phyloP scores from a whole-genome alignment of 2,888 invertebrate genomes.

The Zelleria hepariella region DNA sequence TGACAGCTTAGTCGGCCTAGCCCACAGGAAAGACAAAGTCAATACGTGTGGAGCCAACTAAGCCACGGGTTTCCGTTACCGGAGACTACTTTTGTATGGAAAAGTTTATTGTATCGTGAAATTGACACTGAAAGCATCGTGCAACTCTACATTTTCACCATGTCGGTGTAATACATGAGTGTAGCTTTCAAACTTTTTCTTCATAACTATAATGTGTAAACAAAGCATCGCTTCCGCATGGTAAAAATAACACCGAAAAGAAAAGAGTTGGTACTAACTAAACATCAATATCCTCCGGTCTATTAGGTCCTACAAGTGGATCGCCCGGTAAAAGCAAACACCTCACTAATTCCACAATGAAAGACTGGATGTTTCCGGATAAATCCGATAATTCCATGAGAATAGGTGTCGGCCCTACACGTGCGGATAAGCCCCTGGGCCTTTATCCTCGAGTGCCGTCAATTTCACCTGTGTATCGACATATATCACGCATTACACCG shows the following conservation, averaged over 20 bases:
- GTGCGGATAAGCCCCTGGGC: neutral
- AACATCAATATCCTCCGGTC: neutral
- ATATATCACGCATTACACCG: neutral
- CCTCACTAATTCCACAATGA: slow-evolving; percentile 4
- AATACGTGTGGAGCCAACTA: too few species aligned
- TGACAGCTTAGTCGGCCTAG: too few species aligned
- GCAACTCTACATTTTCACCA: neutral
- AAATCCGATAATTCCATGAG: slow-evolving; percentile 5
- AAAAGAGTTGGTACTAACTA: neutral
- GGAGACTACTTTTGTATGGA: too few species aligned
- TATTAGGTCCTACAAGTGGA: neutral
- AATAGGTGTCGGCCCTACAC: slow-evolving; percentile 1
- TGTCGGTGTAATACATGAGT: neutral
- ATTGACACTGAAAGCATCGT: too few species aligned
- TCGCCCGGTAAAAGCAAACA: neutral
- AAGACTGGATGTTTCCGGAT: neutral
- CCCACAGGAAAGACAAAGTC: too few species aligned
- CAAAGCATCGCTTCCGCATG: neutral
- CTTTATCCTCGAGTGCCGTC: neutral
- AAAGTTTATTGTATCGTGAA: too few species aligned
- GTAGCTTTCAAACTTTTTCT: neutral
- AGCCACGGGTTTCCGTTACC: too few species aligned
- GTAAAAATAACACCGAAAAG: neutral
- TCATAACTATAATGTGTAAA: neutral
- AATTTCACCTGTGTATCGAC: neutral